Base-by-base conservation (phyloP, 2,888 invertebrate genomes). In the Trissoscelio sp. region DNA sequence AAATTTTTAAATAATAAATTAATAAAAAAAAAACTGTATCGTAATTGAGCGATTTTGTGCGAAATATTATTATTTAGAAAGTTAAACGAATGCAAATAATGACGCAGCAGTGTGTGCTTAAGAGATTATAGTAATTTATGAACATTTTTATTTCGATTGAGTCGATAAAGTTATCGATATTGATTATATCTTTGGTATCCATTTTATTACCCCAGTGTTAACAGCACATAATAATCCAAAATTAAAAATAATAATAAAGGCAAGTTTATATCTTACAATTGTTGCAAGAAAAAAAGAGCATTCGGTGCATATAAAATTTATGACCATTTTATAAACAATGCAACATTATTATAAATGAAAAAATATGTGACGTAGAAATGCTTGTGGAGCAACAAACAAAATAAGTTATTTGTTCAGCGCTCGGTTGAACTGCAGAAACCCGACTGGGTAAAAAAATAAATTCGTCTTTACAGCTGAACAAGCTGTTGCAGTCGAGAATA, bases 101-200 rank as follows among this genome's bases (percentile, higher is more conserved):
- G 22, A 64, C 14, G 12, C 14, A 11, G 62, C 37, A 9, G 18
- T 44, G 24, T 62, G 5, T 22, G 37, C 14, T 37, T 14, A 14
- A 20, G 48, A 22, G 37, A 64, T 64, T 64, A 64, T 37, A 48
- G 64, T 64, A 12, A 64, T 48, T 64, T 22, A 64, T 34, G n/a
- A 9, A 20, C 22, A 51, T 51, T 64, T 64, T 64, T 62, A 31
- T 31, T 37, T 20, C 3, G 9, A 28, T 16, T 46, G 3, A 7
- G 12, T 14, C 3, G 39, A 48, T 62, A 34, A 62, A 62, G n/a
- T 46, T 48, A 31, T 46, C 46, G 46, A 20, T 34, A 5, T 6
- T 48, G 62, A 62, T 62, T 62, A 34, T 22, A 62, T 39, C 39
- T 39, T 39, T 12, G 12, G 39, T 39, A 12, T 12, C 12, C 3